Conservation (phyloP, 2,797 vertebrate species). For the Phaenicophaeus curvirostris region DNA sequence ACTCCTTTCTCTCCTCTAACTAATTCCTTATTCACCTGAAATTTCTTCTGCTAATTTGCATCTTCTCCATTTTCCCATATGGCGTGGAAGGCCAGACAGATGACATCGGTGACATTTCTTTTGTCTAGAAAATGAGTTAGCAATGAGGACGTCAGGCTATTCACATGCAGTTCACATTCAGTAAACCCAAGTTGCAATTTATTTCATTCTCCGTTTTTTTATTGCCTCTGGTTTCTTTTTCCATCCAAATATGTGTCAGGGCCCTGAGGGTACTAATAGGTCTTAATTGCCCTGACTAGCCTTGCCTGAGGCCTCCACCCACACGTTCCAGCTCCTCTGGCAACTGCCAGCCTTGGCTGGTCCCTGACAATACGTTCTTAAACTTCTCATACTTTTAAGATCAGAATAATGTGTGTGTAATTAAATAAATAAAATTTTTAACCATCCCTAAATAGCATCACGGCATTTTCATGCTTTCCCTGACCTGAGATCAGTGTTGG, state of each 20-base stretch:
- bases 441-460: not conserved
- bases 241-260: not conserved
- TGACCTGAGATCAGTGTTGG: not conserved
- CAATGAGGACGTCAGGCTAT: not conserved
- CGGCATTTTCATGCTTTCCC: not conserved
- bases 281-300: not conserved
- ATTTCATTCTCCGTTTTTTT: conserved; percentile 8
- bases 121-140: conserved; percentile 33
- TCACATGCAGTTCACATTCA: not conserved
- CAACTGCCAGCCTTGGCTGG: not conserved
- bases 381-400: not conserved
- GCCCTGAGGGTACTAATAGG: not conserved
- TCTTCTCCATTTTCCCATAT: conserved; percentile 6
- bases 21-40: conserved; percentile 54
- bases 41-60: not conserved
- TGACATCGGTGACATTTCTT: not conserved
- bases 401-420: not conserved
- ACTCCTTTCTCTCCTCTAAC: not conserved
- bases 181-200: conserved; percentile 13
- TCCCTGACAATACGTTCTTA: not conserved
- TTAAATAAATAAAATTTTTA: not conserved
- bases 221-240: not conserved
- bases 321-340: not conserved
- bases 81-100: not conserved
- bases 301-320: not conserved